phyloP scores from a whole-genome alignment of 2,888 invertebrate genomes.

The Maniola hyperantus region DNA sequence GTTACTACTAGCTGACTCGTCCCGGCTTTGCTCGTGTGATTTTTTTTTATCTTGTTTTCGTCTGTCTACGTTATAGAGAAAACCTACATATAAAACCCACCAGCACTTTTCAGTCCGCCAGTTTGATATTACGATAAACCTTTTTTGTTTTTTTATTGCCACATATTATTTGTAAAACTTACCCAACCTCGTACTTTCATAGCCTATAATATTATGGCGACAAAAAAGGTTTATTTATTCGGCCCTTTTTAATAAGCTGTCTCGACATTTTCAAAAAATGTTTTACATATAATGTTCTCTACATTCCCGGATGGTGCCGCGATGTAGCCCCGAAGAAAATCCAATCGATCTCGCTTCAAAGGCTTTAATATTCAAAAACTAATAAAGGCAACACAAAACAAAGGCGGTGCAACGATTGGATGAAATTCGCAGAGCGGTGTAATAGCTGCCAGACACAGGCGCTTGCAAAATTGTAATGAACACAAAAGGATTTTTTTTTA shows the following conservation, averaged over 20 bases:
- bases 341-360: slow-evolving; percentile 25
- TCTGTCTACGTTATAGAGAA: no score
- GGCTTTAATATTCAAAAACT: slow-evolving; percentile 30
- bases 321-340: slow-evolving; percentile 10
- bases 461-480: slow-evolving; percentile 21
- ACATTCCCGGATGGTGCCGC: neutral
- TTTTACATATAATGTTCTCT: neutral
- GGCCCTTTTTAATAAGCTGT: neutral
- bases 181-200: no score
- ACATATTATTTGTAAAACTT: no score
- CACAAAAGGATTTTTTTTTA: no score
- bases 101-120: no score
- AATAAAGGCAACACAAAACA: slow-evolving; percentile 36
- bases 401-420: slow-evolving; percentile 39
- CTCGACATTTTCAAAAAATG: neutral
- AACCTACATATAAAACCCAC: no score
- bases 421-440: slow-evolving; percentile 42
- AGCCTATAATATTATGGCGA: no score
- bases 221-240: neutral
- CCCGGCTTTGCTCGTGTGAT: no score
- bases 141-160: no score
- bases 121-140: no score
- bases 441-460: slow-evolving; percentile 51
- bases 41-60: no score
- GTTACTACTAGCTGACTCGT: no score